Evolutionary conservation across 2,888 invertebrate species (phyloP).

Genomic region (Idaea biselata): DNA sequence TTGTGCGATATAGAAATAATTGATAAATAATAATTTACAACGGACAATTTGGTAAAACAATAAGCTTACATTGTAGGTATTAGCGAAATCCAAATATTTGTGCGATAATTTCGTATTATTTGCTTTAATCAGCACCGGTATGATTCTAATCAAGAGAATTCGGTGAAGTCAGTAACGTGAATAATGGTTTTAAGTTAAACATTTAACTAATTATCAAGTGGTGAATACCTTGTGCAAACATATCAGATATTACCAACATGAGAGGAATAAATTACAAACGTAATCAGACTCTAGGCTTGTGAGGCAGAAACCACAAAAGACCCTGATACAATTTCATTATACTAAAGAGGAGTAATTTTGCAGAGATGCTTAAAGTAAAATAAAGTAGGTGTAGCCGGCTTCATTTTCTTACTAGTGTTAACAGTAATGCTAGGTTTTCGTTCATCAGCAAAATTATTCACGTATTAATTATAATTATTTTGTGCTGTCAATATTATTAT

Average conservation of each 20-base stretch:
- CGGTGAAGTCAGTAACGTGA: neutral
- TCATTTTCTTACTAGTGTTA: neutral
- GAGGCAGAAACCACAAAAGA: constrained; percentile 34
- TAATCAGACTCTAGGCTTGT: constrained; percentile 24
- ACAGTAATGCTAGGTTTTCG: neutral
- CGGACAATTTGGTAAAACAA: neutral
- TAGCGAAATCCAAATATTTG: neutral
- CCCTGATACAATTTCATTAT: constrained; percentile 29
- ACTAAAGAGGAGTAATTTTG: neutral
- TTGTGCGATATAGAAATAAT: constrained; percentile 14
- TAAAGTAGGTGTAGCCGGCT: neutral
- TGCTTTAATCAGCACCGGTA: neutral
- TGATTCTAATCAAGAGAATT: neutral
- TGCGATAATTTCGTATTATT: neutral
- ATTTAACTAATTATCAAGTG: neutral
- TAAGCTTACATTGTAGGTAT: neutral
- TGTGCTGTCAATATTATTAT: neutral
- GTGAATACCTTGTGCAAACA: neutral
- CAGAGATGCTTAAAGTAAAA: neutral
- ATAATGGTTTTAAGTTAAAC: neutral
- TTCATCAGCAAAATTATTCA: neutral
- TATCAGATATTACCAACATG: constrained; percentile 3
- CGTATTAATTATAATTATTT: neutral
- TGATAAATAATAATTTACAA: constrained; percentile 3
- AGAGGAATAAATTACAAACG: constrained; percentile 14